Percentiles rank a stretch among this genome's conserved stretches.
phyloP scores from a whole-genome alignment of 2,797 vertebrate species.

The Lateolabrax maculatus region DNA sequence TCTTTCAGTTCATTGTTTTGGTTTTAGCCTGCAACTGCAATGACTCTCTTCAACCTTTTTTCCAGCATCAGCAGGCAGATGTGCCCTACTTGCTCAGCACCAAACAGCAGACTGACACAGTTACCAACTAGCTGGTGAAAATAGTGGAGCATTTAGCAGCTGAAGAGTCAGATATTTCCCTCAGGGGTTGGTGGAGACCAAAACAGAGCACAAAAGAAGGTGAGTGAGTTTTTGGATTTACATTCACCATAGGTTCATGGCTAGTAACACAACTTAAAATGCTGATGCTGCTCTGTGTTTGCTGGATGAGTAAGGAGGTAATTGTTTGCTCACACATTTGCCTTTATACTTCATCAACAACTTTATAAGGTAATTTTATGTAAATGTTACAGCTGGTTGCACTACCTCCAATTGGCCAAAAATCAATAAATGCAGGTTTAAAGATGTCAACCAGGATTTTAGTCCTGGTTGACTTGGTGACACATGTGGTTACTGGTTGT shows the following conservation, averaged over 20 bases:
- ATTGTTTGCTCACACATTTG: neutral
- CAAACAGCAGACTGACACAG: constrained; percentile 14
- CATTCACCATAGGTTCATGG: neutral
- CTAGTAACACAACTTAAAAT: neutral
- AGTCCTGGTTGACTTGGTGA: constrained; percentile 1
- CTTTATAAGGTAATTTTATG: neutral
- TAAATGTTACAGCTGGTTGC: neutral
- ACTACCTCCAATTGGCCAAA: neutral
- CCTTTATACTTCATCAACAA: no score
- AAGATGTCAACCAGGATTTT: neutral
- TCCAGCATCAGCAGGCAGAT: constrained; percentile 11
- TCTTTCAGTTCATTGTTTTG: constrained; percentile 16
- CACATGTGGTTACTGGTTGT: neutral
- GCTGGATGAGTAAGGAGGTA: neutral
- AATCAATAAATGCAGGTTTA: neutral
- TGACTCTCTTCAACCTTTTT: neutral
- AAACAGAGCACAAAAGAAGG: neutral
- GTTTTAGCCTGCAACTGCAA: neutral
- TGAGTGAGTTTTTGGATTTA: neutral
- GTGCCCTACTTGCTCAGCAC: neutral
- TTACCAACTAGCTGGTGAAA: constrained; percentile 22
- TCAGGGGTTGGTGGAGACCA: neutral
- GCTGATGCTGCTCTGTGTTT: neutral
- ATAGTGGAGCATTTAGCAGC: neutral
- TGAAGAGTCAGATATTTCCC: neutral